Base-by-base conservation (phyloP, 2,888 invertebrate genomes). In the Athrips mouffetella region DNA sequence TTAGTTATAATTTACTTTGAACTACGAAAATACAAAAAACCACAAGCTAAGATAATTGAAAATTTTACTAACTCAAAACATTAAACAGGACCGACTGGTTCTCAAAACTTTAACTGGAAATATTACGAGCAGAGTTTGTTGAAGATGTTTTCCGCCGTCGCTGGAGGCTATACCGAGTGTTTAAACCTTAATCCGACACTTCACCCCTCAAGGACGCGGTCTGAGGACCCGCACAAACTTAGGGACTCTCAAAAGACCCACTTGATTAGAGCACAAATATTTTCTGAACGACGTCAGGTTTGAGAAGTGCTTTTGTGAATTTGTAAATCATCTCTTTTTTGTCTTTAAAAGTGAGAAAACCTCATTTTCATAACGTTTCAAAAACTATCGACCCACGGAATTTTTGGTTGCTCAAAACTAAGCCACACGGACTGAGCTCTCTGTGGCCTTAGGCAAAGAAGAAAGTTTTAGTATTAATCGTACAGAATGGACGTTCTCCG, bases 131-230 rank as follows among this genome's bases (percentile, higher is more conserved):
- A 53, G 46, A 13, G 39, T 49, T 39, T 47, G 41, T 37, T 54
- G 21, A 47, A 57, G 50, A 54, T 57, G 50, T 55, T 62, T 53
- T 47, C 45, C 54, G 45, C 45, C 54, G 45, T 45, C 47, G 49
- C 49, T 51, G 53, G 55, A 49, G 49, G 48, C 53, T 50, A 52
- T 51, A 16, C 51, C 45, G 48, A 65, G 57, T 59, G 62, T 57
- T 62, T 29, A 55, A 58, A 62, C 62, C 64, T 61, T 61, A 57
- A 59, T 60, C 57, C 49, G 13, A 53, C 51, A 46, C 54, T 54
- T 48, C 46, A 49, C 42, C 30, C 35, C 40, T 31, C 21, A 31
- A 40, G 40, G 2, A 41, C 23, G 3, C 21, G 18, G 11, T 20
- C 21, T 37, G 11, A 30, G 25, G 20, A 47, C 49, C 49, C 39